Evolutionary conservation across 2,888 invertebrate species (phyloP).

Genomic region (Imbricaverruca yamaguchii): DNA sequence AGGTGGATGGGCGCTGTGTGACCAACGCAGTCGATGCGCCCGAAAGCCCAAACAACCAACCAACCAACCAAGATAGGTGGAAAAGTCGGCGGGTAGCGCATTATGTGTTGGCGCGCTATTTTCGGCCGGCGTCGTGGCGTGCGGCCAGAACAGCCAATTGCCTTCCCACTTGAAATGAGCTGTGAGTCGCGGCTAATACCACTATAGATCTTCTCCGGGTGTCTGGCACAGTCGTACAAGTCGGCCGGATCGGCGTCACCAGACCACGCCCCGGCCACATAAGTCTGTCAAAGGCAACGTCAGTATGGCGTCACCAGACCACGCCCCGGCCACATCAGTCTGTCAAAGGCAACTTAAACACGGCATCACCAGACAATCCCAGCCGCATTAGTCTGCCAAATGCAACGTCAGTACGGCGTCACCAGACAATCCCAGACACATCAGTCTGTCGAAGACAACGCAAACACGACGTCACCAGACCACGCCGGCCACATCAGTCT

Average conservation of each 20-base stretch:
- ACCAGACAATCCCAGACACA: no score
- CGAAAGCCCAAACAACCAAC: no score
- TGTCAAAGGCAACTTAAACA: no score
- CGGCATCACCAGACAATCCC: no score
- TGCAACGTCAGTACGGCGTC: no score
- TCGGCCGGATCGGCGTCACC: not conserved
- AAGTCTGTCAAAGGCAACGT: constrained; percentile 2
- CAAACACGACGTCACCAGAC: no score
- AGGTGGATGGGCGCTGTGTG: no score
- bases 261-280: not conserved
- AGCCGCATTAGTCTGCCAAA: no score
- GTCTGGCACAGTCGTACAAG: not conserved
- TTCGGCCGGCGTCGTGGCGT: not conserved
- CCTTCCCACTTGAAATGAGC: not conserved
- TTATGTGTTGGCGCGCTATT: constrained; percentile 9
- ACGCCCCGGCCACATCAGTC: no score
- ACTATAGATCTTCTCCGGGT: not conserved
- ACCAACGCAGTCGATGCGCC: no score
- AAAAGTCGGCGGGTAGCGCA: not conserved
- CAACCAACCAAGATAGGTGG: not conserved
- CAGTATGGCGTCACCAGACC: not conserved
- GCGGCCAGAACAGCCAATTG: not conserved
- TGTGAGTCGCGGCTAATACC: constrained; percentile 11
- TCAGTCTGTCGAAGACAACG: no score
- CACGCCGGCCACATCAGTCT: no score